Percentiles rank a stretch among this genome's conserved stretches.
phyloP scores from a whole-genome alignment of 2,113 vertebrate genomes.

The Sturnus vulgaris region DNA sequence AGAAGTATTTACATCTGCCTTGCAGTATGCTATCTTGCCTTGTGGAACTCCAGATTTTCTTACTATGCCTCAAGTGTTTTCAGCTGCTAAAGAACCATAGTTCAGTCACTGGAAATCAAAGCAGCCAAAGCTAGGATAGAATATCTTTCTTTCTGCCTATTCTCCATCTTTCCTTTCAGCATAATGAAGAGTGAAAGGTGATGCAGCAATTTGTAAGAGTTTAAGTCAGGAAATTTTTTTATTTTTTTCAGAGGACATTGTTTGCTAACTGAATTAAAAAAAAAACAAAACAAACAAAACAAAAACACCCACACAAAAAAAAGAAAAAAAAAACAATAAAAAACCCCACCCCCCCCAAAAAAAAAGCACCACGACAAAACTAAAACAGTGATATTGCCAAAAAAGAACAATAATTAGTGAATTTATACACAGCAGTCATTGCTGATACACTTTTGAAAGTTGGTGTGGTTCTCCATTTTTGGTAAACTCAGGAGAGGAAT shows the following conservation, averaged over 20 bases:
- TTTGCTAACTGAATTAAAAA: background rate
- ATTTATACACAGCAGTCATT: background rate
- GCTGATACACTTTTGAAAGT: background rate
- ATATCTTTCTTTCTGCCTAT: background rate
- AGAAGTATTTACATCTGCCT: background rate
- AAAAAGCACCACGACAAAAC: background rate
- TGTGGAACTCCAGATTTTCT: background rate
- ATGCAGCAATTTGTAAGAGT: background rate
- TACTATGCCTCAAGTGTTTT: background rate
- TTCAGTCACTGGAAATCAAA: background rate
- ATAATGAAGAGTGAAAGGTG: background rate
- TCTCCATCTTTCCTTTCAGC: background rate
- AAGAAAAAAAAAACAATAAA: too few species aligned
- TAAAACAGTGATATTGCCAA: background rate
- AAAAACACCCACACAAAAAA: too few species aligned
- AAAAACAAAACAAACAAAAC: too few species aligned
- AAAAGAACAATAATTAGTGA: background rate
- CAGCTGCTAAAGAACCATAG: background rate
- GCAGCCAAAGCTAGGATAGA: background rate
- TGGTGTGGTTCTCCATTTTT: background rate
- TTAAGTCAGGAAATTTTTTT: background rate
- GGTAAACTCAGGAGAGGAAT: background rate
- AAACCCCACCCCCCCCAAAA: too few species aligned
- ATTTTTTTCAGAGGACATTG: background rate
- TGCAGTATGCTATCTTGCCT: background rate